phyloP scores from a whole-genome alignment of 30 jellyfish, hydroid and myxozoan species.

The Rhopilema esculentum region DNA sequence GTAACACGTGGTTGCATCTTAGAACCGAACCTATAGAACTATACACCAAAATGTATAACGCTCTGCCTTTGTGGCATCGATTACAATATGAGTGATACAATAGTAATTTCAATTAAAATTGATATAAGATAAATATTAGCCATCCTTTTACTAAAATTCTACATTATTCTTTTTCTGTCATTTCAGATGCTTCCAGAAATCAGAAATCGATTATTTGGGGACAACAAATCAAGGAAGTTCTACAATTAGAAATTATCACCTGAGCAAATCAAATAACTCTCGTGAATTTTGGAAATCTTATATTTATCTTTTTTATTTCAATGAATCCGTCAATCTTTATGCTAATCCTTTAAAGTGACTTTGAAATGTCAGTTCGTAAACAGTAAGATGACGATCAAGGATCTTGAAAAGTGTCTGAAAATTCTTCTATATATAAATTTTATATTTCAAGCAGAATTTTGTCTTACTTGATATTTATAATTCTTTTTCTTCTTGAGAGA shows the following conservation, averaged over 20 bases:
- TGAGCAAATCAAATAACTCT: neutral
- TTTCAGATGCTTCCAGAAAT: slow-evolving; percentile 95
- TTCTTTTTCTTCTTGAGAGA: neutral
- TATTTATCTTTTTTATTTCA: neutral
- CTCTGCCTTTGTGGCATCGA: too few relatives aligned
- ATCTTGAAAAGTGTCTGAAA: neutral
- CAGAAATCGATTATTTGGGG: slow-evolving; percentile 80
- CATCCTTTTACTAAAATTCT: neutral
- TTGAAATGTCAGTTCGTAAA: neutral
- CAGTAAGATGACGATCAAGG: neutral
- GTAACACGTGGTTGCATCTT: too few relatives aligned
- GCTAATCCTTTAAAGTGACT: neutral
- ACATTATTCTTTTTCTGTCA: neutral
- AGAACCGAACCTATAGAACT: too few relatives aligned
- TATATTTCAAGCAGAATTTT: neutral
- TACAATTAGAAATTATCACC: slow-evolving; percentile 42
- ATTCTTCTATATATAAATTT: neutral
- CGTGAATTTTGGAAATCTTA: neutral
- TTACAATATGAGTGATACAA: too few relatives aligned
- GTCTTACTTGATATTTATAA: neutral
- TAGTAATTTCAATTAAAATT: too few relatives aligned
- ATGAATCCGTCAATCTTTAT: neutral
- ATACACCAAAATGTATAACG: too few relatives aligned
- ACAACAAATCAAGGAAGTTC: slow-evolving; percentile 71
- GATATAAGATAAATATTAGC: too few relatives aligned